These are phyloP conservation scores for Caerostris extrusa DNA, from an alignment of 1,140 invertebrate genomes.

Conservation along the genomic window DNA sequence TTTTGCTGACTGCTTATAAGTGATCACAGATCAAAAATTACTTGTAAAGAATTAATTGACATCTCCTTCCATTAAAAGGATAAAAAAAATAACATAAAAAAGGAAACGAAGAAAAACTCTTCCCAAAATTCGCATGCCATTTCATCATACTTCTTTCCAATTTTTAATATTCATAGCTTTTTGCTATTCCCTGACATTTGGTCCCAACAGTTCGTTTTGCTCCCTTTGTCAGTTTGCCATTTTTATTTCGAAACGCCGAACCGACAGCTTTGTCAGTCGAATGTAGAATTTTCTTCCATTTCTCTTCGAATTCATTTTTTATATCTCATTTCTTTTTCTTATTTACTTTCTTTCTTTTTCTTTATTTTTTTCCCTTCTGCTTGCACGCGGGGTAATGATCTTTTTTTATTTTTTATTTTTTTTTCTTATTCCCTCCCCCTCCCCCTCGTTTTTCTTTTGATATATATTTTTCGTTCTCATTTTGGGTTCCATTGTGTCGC, in stretches of 20 bases:
- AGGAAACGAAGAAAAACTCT: not conserved
- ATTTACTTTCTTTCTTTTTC: slow-evolving; percentile 44
- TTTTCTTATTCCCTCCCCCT: slow-evolving; percentile 27
- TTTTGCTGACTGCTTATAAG: not conserved
- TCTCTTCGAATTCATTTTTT: slow-evolving; percentile 77
- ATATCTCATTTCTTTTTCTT: slow-evolving; percentile 68
- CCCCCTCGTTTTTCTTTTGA: slow-evolving; percentile 61
- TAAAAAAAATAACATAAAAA: not conserved
- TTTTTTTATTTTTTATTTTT: slow-evolving; percentile 58
- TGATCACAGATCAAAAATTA: slow-evolving; percentile 30
- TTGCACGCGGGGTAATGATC: slow-evolving; percentile 74
- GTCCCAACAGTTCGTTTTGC: slow-evolving; percentile 75
- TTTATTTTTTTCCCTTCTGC: slow-evolving; percentile 55
- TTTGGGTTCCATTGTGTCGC: slow-evolving; percentile 75
- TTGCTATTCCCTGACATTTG: slow-evolving; percentile 72
- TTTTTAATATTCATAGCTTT: slow-evolving; percentile 77
- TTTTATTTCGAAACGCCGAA: slow-evolving; percentile 75
- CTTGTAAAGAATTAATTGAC: slow-evolving; percentile 62
- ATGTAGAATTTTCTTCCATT: slow-evolving; percentile 77
- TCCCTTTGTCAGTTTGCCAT: slow-evolving; percentile 76
- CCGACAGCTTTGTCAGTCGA: slow-evolving; percentile 76
- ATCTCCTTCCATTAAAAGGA: slow-evolving; percentile 28
- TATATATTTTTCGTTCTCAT: slow-evolving; percentile 76
- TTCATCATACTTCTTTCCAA: slow-evolving; percentile 56
- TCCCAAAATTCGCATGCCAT: slow-evolving; percentile 51